Base-by-base conservation (phyloP, 2,888 invertebrate genomes). In the Melolontha melolontha region DNA sequence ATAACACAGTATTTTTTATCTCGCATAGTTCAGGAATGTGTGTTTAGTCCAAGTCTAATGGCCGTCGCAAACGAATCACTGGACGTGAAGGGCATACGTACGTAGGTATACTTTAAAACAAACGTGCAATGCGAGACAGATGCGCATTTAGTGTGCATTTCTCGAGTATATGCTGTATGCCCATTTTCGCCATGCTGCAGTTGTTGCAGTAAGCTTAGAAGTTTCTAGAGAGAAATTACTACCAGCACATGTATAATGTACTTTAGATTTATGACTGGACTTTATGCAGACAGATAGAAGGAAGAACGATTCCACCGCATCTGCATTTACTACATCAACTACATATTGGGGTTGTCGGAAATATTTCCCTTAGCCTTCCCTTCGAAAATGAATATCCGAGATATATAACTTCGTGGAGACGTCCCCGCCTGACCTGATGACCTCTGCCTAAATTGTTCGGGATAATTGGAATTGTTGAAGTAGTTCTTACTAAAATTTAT, bases 201-300 rank as follows among this genome's bases (percentile, higher is more conserved):
- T 51, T 51, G 51, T 12, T 22, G 34, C 29, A 51, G 4, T 42
- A 12, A 64, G 42, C 39, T n/a, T 17, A 1, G 59, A 42, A 64
- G 22, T 51, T 51, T 22, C 51, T 16, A 40, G 5, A 22, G 41
- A 11, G 64, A 17, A 34, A 51, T 52, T 52, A 42, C 51, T 27
- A 42, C 51, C 39, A 51, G 52, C 39, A 14, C 64, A 51, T 64
- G 52, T 64, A 41, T 64, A 64, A 64, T 52, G 64, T 52, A 64
- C 39, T 64, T 64, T 64, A 51, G 42, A 64, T 64, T 64, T 64
- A 64, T 64, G 41, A 41, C 47, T 7, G 27, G 51, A 51, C 51
- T 51, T 51, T 51, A 29, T 12, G 44, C 17, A n/a, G 51, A 12
- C 51, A 22, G 27, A 29, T 27, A 51, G 51, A 51, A 51, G 22